A percentile compares a stretch with the other conserved stretches of the same genome.
Conservation (phyloP, 2,113 vertebrate species). For the Hydrolagus affinis region DNA sequence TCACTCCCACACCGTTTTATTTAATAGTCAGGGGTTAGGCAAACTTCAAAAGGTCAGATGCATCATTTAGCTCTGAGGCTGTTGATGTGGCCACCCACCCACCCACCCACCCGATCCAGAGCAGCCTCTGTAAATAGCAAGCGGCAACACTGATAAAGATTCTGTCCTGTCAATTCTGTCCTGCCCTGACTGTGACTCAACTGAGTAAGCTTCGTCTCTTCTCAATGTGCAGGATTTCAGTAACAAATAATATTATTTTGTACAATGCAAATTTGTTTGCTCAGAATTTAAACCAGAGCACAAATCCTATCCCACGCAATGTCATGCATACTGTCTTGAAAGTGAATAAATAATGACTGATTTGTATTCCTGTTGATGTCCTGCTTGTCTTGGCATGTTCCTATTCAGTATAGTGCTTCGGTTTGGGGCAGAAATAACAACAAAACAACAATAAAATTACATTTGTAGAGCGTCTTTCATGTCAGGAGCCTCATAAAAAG, state of each 20-base stretch:
- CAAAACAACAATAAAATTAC: too few relatives aligned
- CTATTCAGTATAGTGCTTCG: not conserved
- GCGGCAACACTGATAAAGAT: not conserved
- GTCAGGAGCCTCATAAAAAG: too few relatives aligned
- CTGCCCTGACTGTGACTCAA: not conserved
- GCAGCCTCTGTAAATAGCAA: not conserved
- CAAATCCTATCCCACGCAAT: not conserved
- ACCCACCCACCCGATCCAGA: not conserved
- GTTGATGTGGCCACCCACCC: not conserved
- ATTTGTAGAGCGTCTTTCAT: too few relatives aligned
- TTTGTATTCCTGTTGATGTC: not conserved
- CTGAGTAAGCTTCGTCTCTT: not conserved
- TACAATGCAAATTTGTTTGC: not conserved
- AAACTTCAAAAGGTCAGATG: not conserved
- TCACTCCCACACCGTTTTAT: not conserved
- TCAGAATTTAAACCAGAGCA: not conserved
- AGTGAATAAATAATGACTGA: not conserved
- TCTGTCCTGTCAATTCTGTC: not conserved
- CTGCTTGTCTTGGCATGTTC: not conserved
- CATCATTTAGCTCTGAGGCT: not conserved
- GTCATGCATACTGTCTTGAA: not conserved
- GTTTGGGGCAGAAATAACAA: too few relatives aligned
- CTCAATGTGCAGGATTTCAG: not conserved
- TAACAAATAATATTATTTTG: not conserved
- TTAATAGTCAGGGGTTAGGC: not conserved